phyloP scores from a whole-genome alignment of 1,140 invertebrate genomes.

The Conus betulinus region DNA sequence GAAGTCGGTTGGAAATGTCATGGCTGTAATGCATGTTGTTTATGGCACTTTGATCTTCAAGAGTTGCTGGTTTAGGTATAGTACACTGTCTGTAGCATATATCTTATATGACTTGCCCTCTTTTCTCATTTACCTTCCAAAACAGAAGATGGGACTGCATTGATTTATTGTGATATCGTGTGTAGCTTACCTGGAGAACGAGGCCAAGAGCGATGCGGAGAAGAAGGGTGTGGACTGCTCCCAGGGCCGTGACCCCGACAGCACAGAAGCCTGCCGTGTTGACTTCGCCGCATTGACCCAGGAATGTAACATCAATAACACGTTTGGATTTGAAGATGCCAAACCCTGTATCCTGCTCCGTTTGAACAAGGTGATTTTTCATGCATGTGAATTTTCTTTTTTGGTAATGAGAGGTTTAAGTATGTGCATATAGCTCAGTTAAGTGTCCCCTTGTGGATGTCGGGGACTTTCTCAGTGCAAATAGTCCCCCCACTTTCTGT shows the following conservation, averaged over 20 bases:
- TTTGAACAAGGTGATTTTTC: constrained; percentile 61
- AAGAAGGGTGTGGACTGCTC: constrained; percentile 7
- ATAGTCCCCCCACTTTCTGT: no score
- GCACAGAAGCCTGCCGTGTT: neutral
- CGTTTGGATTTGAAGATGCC: constrained; percentile 63
- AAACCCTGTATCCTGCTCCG: constrained; percentile 70
- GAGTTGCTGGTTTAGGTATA: no score
- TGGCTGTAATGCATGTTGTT: no score
- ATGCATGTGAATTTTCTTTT: no score
- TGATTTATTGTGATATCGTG: neutral
- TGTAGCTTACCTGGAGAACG: neutral
- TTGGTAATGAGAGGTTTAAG: no score
- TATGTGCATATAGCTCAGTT: no score
- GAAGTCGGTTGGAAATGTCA: no score
- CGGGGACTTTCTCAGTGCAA: no score
- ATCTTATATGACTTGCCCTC: no score
- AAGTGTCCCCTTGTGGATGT: no score
- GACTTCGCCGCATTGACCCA: constrained; percentile 6
- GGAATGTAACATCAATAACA: constrained; percentile 27
- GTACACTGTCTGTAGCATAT: neutral
- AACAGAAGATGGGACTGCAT: neutral
- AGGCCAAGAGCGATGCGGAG: neutral
- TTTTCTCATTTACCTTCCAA: neutral
- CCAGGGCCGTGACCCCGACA: no score
- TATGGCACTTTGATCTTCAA: no score